Evolutionary conservation across 2,113 vertebrate species (phyloP), one percentile per base, ranked within the genome.

Genomic region (Nyctereutes procyonoides): DNA sequence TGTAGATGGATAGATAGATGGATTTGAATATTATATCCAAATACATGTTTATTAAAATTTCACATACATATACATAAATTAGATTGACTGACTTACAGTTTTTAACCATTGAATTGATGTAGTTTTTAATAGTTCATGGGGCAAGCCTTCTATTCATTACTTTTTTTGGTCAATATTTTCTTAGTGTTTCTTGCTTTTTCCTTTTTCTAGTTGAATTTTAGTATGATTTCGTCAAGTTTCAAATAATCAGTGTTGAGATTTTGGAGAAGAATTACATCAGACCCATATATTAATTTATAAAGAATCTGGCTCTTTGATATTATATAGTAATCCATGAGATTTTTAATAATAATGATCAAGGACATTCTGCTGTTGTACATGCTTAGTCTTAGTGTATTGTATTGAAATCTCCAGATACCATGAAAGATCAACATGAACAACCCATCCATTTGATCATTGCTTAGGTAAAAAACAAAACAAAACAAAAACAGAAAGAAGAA

Each of bases 151-250:
- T 15, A 83, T 56, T 48, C 8, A 24, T 73, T 63, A 83, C 4
- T 15, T 63, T 63, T 93, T 60, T 87, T 67, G 2, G 22, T 80
- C 74, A 84, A 71, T 90, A 73, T 86, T 77, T 63, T 90, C 69
- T 90, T 86, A 35, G 16, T 10, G 95, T 22, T 90, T 85, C 88
- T 95, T 81, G 51, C 2, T 38, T 87, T 90, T 81, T 74, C 17
- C 19, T 20, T 96, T 7, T 71, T 92, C 53, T 73, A 28, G 15
- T 3, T 83, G 4, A 95, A 92, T 83, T 87, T 90, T 73, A 67
- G 82, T 32, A 83, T 86, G 16, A 76, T 95, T 97, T 90, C 1
- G 17, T 91, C 22, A 93, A 77, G 22, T 93, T 93, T 4, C 22
- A 79, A 11, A 74, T 15, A 86, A 60, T 79, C 1, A 8, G n/a